A percentile compares a stretch with the other conserved stretches of the same genome.
Conservation (phyloP, 2,888 invertebrate genomes). For the Atrina japonica region DNA sequence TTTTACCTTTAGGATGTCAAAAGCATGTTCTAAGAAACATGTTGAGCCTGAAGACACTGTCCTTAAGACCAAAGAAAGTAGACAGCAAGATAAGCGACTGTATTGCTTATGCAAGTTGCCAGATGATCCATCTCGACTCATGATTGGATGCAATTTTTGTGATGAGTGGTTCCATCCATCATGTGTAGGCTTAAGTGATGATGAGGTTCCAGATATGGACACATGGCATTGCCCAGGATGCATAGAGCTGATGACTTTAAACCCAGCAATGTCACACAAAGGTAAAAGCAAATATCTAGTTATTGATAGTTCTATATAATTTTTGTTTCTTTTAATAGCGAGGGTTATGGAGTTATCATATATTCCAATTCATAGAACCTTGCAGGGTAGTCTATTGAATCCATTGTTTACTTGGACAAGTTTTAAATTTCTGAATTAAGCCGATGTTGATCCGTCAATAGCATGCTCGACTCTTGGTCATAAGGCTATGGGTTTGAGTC, state of each 20-base stretch:
- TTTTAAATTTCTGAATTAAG: no score
- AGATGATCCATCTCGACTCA: constrained; percentile 17
- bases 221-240: constrained; percentile 30
- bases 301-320: neutral
- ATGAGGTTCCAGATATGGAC: constrained; percentile 9
- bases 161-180: constrained; percentile 33
- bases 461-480: no score
- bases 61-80: neutral
- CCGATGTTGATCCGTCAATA: no score
- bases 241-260: constrained; percentile 21
- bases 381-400: no score
- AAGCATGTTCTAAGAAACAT: no score
- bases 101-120: constrained; percentile 23
- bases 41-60: no score
- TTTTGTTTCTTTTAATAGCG: no score
- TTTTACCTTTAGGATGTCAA: no score
- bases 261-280: constrained; percentile 24
- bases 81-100: constrained; percentile 7
- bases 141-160: constrained; percentile 33
- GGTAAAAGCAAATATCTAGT: constrained; percentile 9
- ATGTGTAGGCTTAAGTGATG: constrained; percentile 33
- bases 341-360: no score
- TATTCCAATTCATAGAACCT: no score
- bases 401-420: no score
- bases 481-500: no score